Conservation (phyloP, 2,113 vertebrate genomes). For the Ancistrus triradiatus region DNA sequence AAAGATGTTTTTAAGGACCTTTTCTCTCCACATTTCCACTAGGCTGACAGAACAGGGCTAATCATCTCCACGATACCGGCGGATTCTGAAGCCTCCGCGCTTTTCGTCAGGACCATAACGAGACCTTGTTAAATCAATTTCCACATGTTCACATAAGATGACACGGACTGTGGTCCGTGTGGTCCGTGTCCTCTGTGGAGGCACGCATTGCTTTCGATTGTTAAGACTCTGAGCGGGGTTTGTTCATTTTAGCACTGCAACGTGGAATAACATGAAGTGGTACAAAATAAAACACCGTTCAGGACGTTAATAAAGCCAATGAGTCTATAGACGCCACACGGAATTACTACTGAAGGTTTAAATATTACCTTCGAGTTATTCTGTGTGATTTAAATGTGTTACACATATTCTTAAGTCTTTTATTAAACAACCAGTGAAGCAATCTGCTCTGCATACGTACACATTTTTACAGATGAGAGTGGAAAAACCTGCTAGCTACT, state of each 20-base stretch:
- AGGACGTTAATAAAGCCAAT: too few species aligned
- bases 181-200: neutral
- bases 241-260: slow-evolving; percentile 13
- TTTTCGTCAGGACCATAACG: slow-evolving; percentile 62
- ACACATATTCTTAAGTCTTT: too few species aligned
- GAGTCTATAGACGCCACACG: too few species aligned
- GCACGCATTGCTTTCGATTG: slow-evolving; percentile 8
- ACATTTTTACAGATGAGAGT: too few species aligned
- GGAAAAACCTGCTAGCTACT: too few species aligned
- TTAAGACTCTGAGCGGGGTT: neutral
- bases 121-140: slow-evolving; percentile 71
- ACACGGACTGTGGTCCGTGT: slow-evolving; percentile 38
- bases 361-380: too few species aligned
- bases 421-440: too few species aligned
- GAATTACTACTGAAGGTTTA: too few species aligned
- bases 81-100: slow-evolving; percentile 63
- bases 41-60: slow-evolving; percentile 65
- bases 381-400: too few species aligned
- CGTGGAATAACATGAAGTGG: too few species aligned
- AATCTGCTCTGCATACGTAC: too few species aligned
- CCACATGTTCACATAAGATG: slow-evolving; percentile 56
- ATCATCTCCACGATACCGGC: slow-evolving; percentile 61
- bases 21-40: slow-evolving; percentile 63
- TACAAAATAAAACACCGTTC: too few species aligned
- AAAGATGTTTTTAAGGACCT: slow-evolving; percentile 72